phyloP scores from a whole-genome alignment of 1,140 invertebrate genomes.

The Drosophila subobscura region DNA sequence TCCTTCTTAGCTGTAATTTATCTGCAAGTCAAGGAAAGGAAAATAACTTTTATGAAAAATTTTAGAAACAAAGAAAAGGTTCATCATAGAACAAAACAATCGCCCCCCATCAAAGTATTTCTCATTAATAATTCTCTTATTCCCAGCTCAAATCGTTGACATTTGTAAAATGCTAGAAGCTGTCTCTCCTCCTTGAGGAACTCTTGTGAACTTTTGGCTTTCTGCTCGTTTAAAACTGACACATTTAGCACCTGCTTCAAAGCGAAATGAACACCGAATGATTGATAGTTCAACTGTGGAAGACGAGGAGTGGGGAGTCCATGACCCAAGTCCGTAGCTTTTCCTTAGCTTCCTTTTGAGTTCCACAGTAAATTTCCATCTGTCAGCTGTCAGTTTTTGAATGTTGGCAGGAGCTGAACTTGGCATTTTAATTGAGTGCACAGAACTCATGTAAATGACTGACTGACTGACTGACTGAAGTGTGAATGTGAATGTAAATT shows the following conservation, averaged over 20 bases:
- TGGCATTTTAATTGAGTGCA: slow-evolving; percentile 76
- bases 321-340: slow-evolving; percentile 35
- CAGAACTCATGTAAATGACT: slow-evolving; percentile 14
- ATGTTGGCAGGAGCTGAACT: slow-evolving; percentile 70
- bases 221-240: slow-evolving; percentile 49
- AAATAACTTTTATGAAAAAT: slow-evolving; percentile 11
- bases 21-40: slow-evolving; percentile 16
- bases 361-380: slow-evolving; percentile 46
- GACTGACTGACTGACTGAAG: slow-evolving; percentile 11
- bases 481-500: slow-evolving; percentile 16
- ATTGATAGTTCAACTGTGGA: slow-evolving; percentile 54
- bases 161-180: slow-evolving; percentile 14
- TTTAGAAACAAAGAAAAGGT: not conserved
- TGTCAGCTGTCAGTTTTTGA: slow-evolving; percentile 71
- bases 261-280: slow-evolving; percentile 42
- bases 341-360: slow-evolving; percentile 27
- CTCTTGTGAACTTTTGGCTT: slow-evolving; percentile 39
- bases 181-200: not conserved
- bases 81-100: too few relatives aligned
- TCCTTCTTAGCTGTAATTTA: not conserved
- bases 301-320: slow-evolving; percentile 31
- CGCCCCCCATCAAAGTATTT: not conserved
- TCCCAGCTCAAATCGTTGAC: slow-evolving; percentile 28
- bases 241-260: slow-evolving; percentile 61
- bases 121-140: slow-evolving; percentile 38